Conservation (phyloP, 1,140 invertebrate genomes). For the Lineus longissimus region DNA sequence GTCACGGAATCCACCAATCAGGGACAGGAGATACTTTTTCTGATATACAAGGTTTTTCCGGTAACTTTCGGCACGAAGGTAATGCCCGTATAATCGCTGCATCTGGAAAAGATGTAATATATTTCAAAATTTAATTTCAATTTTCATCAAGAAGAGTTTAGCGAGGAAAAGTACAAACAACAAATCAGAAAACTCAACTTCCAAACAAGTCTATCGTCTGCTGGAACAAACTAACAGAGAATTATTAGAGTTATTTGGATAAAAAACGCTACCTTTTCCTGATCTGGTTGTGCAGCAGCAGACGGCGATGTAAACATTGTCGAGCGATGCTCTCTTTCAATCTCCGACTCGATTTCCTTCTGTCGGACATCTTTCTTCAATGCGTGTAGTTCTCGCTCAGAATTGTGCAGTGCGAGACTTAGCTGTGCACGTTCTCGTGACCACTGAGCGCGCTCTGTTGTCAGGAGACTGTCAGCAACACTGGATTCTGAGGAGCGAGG, state of each 20-base stretch:
- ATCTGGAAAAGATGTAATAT: constrained; percentile 57
- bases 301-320: too few relatives aligned
- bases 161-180: not conserved
- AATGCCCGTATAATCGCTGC: constrained; percentile 70
- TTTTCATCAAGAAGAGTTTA: constrained; percentile 8
- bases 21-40: constrained; percentile 73
- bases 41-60: constrained; percentile 79
- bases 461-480: constrained; percentile 3
- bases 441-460: constrained; percentile 43
- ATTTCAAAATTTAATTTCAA: not conserved
- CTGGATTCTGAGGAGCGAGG: too few relatives aligned
- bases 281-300: constrained; percentile 23
- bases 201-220: too few relatives aligned
- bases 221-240: too few relatives aligned
- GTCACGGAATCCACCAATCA: constrained; percentile 67
- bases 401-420: constrained; percentile 39
- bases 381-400: constrained; percentile 37
- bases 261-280: constrained; percentile 39
- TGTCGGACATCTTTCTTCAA: constrained; percentile 33
- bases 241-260: too few relatives aligned
- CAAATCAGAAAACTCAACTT: too few relatives aligned
- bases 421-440: constrained; percentile 44
- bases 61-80: constrained; percentile 72
- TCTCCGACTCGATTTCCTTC: constrained; percentile 18
- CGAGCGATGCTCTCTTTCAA: too few relatives aligned